Conservation (phyloP, 2,113 vertebrate species). For the Chaetura pelagica region DNA sequence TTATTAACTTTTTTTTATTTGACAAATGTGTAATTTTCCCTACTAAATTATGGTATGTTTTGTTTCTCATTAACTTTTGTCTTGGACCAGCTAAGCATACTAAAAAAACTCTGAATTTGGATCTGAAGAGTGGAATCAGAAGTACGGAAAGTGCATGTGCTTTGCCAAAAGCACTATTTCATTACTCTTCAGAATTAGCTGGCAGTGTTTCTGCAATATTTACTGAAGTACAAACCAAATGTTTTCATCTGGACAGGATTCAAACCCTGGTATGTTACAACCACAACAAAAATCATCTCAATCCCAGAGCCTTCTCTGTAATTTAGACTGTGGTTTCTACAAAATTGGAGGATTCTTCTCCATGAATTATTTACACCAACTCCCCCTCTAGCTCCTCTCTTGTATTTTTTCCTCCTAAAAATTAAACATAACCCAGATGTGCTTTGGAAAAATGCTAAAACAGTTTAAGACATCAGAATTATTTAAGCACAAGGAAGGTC, state of each 20-base stretch:
- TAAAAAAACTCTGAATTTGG: constrained; percentile 67
- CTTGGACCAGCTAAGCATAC: constrained; percentile 57
- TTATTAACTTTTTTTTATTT: not conserved
- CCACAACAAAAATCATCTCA: constrained; percentile 79
- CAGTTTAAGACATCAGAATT: constrained; percentile 14
- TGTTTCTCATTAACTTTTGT: constrained; percentile 66
- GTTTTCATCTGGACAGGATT: constrained; percentile 83
- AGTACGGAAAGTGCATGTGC: constrained; percentile 54
- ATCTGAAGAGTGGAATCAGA: constrained; percentile 64
- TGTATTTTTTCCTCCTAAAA: constrained; percentile 2
- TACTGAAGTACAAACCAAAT: constrained; percentile 82
- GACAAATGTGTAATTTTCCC: constrained; percentile 8
- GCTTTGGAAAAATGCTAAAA: constrained; percentile 55
- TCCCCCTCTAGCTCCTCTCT: constrained; percentile 5
- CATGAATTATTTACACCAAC: constrained; percentile 68
- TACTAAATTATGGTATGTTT: not conserved
- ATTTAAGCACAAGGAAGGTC: constrained; percentile 49
- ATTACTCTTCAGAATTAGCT: constrained; percentile 81
- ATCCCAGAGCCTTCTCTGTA: constrained; percentile 76
- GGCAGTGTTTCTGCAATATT: constrained; percentile 78
- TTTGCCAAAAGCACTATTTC: constrained; percentile 79
- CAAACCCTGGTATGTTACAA: constrained; percentile 78
- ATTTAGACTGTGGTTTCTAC: constrained; percentile 74
- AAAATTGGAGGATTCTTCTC: constrained; percentile 72
- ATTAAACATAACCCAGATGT: constrained; percentile 64